These are phyloP conservation scores for Sturmia bella DNA, from an alignment of 2,888 invertebrate species.

Conservation along the genomic window DNA sequence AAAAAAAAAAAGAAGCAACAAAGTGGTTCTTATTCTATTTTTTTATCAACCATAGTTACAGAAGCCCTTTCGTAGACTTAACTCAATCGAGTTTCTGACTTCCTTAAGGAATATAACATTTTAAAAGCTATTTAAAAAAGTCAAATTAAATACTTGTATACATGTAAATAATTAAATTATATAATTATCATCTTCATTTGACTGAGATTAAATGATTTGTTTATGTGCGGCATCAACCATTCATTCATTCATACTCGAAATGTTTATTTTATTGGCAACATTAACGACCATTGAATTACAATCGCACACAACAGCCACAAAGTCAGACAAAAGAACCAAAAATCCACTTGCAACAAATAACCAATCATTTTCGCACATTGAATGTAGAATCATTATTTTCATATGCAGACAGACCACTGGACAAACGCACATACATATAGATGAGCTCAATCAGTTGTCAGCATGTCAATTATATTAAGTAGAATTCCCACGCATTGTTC, in stretches of 20 bases:
- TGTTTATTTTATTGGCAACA: constrained; percentile 33
- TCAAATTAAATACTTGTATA: neutral
- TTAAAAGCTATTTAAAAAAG: too few relatives aligned
- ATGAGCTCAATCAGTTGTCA: constrained; percentile 53
- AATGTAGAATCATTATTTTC: neutral
- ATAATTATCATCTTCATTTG: constrained; percentile 51
- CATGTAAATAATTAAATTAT: neutral
- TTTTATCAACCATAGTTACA: too few relatives aligned
- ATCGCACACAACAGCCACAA: constrained; percentile 25
- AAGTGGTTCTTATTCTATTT: too few relatives aligned
- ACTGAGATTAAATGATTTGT: constrained; percentile 62
- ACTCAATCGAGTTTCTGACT: too few relatives aligned
- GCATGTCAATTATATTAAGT: constrained; percentile 55
- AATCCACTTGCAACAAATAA: constrained; percentile 33
- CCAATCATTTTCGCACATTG: constrained; percentile 5
- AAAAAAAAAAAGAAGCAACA: too few relatives aligned
- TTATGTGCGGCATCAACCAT: constrained; percentile 27
- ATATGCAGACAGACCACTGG: neutral
- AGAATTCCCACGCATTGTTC: constrained; percentile 17
- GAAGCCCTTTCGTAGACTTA: too few relatives aligned
- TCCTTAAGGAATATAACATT: too few relatives aligned
- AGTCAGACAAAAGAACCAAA: constrained; percentile 25
- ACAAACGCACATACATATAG: neutral
- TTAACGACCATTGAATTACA: constrained; percentile 35
- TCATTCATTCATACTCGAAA: constrained; percentile 39